Evolutionary conservation across 2,113 vertebrate genomes (phyloP), one percentile per base, ranked within the genome.

Genomic region (Hippocampus abdominalis): DNA sequence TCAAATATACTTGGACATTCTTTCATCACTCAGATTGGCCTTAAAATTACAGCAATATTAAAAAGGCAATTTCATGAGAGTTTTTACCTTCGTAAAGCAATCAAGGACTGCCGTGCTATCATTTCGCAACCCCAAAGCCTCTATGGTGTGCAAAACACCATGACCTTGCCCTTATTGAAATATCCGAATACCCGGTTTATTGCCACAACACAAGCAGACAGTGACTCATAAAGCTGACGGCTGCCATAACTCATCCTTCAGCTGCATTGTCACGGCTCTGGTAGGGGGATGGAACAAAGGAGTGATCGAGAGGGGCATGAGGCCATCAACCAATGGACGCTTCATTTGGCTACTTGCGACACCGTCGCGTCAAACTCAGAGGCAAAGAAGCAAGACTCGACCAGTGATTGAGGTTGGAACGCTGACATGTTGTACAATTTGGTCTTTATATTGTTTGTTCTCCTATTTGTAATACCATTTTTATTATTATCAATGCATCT

Each of bases 171-270:
- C 67, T 72, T 80, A 88, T 86, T 79, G 72, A 80, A 82, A 77
- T 66, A 86, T 82, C 85, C 63, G 85, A 71, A 68, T 69, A 32
- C 62, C 40, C 75, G 72, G 81, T 89, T 91, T 88, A 90, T 91
- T 86, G 86, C 83, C 77, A 20, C 59, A 21, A 76, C 75, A 60
- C 72, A 10, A 49, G 74, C 80, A 80, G 86, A 85, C 81, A 32
- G 89, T 74, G 89, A 88, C 82, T 80, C 83, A 79, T 89, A 87
- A 90, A 88, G 84, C 84, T 86, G 90, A 90, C 81, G 69, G 85
- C 78, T 40, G 84, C 68, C 84, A 90, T 89, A 87, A 87, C 85
- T 87, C 79, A 80, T 84, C 82, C 77, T 62, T 71, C 80, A 68
- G 81, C 85, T 86, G 5, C 32, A 36, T 36, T 86, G 88, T 87